These are phyloP conservation scores for Acrocephalus scirpaceus DNA, from an alignment of 2,797 vertebrate species.

Conservation along the genomic window DNA sequence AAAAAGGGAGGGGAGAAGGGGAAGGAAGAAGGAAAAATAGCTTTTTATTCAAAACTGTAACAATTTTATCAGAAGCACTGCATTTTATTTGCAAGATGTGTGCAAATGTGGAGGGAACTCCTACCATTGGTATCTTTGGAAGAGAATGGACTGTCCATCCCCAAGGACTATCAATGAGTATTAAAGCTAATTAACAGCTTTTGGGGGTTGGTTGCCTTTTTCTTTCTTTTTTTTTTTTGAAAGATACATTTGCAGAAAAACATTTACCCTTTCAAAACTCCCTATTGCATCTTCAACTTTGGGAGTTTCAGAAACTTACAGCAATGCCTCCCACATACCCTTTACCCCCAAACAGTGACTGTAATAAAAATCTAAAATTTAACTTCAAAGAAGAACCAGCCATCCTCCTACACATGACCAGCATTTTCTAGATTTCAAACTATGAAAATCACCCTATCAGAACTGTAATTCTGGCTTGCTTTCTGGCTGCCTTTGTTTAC, in stretches of 20 bases:
- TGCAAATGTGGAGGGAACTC: background rate
- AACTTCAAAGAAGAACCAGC: background rate
- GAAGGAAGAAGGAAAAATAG: background rate
- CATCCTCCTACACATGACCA: background rate
- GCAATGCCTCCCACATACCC: background rate
- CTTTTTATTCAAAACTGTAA: background rate
- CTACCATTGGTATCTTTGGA: background rate
- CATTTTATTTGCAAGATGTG: background rate
- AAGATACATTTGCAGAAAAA: background rate
- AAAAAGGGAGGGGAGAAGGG: fast-evolving
- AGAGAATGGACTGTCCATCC: background rate
- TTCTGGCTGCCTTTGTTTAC: background rate
- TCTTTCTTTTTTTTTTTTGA: background rate
- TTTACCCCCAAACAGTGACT: background rate
- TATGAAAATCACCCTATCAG: background rate
- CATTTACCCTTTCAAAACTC: background rate
- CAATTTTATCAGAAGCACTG: background rate
- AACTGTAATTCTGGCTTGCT: background rate
- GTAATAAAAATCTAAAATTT: background rate
- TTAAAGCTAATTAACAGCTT: background rate
- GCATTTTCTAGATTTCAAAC: background rate
- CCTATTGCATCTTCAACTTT: background rate
- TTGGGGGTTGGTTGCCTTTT: background rate
- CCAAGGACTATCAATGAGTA: background rate
- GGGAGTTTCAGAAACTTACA: background rate